These are phyloP conservation scores for Aphidius colemani DNA, from an alignment of 2,888 invertebrate genomes.

Conservation along the genomic window DNA sequence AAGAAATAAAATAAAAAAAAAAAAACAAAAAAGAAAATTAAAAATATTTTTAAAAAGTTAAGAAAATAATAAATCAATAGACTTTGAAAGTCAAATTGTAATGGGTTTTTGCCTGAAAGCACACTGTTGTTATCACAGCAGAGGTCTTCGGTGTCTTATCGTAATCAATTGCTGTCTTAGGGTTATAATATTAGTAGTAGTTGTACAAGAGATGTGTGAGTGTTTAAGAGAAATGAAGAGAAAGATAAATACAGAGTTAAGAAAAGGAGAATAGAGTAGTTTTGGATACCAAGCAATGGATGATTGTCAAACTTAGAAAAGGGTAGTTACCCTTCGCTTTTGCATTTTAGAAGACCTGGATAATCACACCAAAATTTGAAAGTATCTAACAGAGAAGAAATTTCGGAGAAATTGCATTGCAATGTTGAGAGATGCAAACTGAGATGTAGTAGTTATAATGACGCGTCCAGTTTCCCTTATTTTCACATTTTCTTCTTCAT, in stretches of 20 bases:
- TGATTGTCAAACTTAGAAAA: conserved; percentile 28
- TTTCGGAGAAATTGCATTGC: conserved; percentile 20
- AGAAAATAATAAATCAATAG: conserved; percentile 1
- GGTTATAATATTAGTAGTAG: not conserved
- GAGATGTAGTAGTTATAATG: conserved; percentile 26
- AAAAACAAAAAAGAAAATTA: not conserved
- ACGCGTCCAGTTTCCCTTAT: conserved; percentile 20
- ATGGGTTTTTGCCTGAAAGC: conserved; percentile 20
- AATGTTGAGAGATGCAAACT: not conserved
- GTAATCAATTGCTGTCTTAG: conserved; percentile 21
- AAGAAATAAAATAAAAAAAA: not conserved
- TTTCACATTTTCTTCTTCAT: not conserved
- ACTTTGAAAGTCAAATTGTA: conserved; percentile 20
- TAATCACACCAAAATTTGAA: conserved; percentile 28
- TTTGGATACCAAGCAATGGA: conserved; percentile 5
- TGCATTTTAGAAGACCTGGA: conserved; percentile 23
- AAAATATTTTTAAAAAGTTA: not conserved
- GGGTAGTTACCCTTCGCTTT: conserved; percentile 25
- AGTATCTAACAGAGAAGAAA: conserved; percentile 25
- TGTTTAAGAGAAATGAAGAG: not conserved
- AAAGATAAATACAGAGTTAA: not conserved
- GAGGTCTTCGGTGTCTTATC: conserved; percentile 25
- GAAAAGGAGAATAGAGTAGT: not conserved
- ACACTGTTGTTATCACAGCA: conserved; percentile 26
- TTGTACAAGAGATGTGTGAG: not conserved